Conservation (phyloP, 1,140 invertebrate species). For the Uloborus diversus region DNA sequence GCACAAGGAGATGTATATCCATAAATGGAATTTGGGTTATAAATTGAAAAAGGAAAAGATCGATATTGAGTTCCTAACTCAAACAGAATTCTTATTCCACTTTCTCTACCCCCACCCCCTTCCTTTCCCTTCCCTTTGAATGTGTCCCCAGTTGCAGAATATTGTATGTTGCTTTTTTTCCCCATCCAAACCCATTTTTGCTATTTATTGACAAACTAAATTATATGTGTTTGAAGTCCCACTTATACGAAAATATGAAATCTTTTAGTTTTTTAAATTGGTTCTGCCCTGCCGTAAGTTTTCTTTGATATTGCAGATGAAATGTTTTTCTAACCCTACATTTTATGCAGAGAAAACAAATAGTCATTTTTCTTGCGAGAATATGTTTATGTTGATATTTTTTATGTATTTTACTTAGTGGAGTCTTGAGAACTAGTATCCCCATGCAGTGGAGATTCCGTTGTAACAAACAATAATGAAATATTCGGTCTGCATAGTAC, state of each 20-base stretch:
- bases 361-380: no score
- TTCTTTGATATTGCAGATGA: no score
- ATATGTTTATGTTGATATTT: no score
- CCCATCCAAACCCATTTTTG: constrained; percentile 12
- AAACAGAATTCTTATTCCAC: constrained; percentile 52
- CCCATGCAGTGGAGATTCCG: no score
- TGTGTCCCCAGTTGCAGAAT: constrained; percentile 47
- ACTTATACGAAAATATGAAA: constrained; percentile 48
- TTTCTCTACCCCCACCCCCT: not conserved
- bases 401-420: no score
- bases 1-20: constrained; percentile 52
- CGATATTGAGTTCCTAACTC: constrained; percentile 56
- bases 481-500: no score
- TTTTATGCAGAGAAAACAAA: no score
- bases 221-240: constrained; percentile 53
- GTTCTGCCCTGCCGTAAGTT: no score
- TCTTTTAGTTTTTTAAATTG: not conserved
- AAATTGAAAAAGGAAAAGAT: constrained; percentile 55
- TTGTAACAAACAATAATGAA: no score
- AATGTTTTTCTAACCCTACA: no score
- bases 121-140: constrained; percentile 16
- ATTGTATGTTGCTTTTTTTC: constrained; percentile 50
- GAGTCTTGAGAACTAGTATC: no score
- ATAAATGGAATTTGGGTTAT: constrained; percentile 56
- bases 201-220: constrained; percentile 56